Conservation (phyloP, 2,113 vertebrate genomes). For the Phyllostomus discolor region DNA sequence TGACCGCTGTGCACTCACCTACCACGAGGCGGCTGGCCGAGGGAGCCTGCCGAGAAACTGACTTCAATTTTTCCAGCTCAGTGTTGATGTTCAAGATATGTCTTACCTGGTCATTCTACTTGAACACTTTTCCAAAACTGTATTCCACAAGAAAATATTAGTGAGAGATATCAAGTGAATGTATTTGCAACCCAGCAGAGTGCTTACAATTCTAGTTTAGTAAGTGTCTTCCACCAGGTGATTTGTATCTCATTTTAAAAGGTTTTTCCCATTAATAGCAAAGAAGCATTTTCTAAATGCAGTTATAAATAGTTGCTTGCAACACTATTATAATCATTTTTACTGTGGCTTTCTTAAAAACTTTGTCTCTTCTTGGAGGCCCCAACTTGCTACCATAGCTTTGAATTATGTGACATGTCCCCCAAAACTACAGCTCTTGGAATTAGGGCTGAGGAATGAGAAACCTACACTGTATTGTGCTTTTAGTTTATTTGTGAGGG, state of each 20-base stretch:
- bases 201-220: not conserved
- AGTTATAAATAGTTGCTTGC: not conserved
- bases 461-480: not conserved
- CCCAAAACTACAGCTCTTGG: not conserved
- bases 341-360: not conserved
- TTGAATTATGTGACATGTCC: not conserved
- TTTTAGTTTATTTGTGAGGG: slow-evolving; percentile 12
- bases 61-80: not conserved
- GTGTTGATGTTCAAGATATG: not conserved
- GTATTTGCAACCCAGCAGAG: not conserved
- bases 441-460: not conserved
- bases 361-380: not conserved
- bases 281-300: not conserved
- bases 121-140: not conserved
- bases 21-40: not conserved
- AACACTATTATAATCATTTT: not conserved
- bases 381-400: not conserved
- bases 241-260: not conserved
- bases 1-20: not conserved
- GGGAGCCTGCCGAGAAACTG: not conserved
- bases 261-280: not conserved
- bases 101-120: not conserved
- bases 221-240: not conserved
- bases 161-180: not conserved
- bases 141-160: not conserved